Percentiles rank a stretch among this genome's conserved stretches.
These are phyloP conservation scores for Dermochelys coriacea DNA, from an alignment of 2,797 vertebrate genomes.

Conservation along the genomic window DNA sequence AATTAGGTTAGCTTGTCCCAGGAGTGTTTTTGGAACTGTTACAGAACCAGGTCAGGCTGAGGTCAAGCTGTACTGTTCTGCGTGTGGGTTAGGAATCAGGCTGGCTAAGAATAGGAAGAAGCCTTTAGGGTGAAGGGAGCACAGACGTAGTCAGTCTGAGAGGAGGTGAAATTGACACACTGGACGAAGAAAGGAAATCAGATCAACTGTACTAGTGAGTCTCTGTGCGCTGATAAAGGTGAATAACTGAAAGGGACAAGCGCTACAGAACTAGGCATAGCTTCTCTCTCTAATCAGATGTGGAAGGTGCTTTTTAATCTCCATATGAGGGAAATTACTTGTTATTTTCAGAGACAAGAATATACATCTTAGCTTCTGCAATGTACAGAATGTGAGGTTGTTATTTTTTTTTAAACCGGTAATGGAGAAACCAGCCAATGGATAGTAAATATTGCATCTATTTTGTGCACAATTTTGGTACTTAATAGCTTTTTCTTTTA, in stretches of 20 bases:
- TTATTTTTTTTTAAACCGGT: not conserved
- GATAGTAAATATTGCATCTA: not conserved
- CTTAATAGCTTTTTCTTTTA: not conserved
- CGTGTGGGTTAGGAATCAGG: not conserved
- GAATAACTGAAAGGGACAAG: not conserved
- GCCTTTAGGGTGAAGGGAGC: rapidly evolving
- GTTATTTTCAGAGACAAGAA: not conserved
- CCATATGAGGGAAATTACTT: not conserved
- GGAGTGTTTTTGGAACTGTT: not conserved
- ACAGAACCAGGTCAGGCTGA: not conserved
- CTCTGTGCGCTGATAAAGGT: not conserved
- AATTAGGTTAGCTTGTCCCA: not conserved
- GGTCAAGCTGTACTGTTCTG: not conserved
- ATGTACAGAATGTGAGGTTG: not conserved
- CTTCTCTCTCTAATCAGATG: not conserved
- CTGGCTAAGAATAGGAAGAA: not conserved
- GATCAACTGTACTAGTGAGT: not conserved
- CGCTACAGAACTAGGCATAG: not conserved
- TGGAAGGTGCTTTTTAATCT: not conserved
- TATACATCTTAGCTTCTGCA: not conserved
- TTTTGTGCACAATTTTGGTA: not conserved
- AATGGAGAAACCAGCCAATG: not conserved
- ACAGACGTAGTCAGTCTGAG: not conserved
- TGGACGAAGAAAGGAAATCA: not conserved
- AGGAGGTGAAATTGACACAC: not conserved